These are phyloP conservation scores for Selene dorsalis DNA, from an alignment of 2,797 vertebrate species.

Conservation along the genomic window DNA sequence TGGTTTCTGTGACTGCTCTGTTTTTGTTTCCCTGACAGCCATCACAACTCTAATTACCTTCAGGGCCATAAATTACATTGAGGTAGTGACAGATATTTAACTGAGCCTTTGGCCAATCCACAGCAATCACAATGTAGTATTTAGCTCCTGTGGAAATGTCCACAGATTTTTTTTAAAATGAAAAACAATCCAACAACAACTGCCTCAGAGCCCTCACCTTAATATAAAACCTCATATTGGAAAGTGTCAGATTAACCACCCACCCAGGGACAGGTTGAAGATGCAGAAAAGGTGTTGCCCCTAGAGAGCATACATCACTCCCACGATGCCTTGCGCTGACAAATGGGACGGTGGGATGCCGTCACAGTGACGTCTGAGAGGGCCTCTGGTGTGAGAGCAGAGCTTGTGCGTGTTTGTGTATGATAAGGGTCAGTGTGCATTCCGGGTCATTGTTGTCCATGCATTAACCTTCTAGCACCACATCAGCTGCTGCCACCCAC, in stretches of 20 bases:
- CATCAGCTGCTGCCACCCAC: constrained; percentile 55
- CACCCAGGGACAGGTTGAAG: constrained; percentile 14
- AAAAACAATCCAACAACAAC: not conserved
- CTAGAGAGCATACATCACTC: constrained; percentile 69
- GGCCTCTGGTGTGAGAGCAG: constrained; percentile 28
- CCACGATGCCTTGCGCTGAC: constrained; percentile 54
- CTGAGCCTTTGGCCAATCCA: constrained; percentile 6
- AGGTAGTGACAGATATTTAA: not conserved
- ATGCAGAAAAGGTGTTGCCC: constrained; percentile 44
- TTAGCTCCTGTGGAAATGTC: not conserved
- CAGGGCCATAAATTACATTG: not conserved
- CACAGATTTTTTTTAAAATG: not conserved
- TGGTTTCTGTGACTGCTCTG: not conserved
- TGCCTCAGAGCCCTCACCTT: not conserved
- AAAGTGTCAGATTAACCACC: constrained; percentile 32
- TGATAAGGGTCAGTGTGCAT: constrained; percentile 75
- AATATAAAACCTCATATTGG: constrained; percentile 22
- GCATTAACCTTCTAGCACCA: constrained; percentile 45
- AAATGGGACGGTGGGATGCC: constrained; percentile 53
- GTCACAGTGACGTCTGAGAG: constrained; percentile 69
- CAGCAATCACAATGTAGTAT: not conserved
- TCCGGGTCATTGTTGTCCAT: constrained; percentile 61
- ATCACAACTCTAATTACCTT: not conserved
- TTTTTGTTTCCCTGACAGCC: constrained; percentile 7
- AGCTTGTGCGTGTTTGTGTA: constrained; percentile 61